phyloP scores from a whole-genome alignment of 2,797 vertebrate genomes.

The Coccyzus lansbergi region DNA sequence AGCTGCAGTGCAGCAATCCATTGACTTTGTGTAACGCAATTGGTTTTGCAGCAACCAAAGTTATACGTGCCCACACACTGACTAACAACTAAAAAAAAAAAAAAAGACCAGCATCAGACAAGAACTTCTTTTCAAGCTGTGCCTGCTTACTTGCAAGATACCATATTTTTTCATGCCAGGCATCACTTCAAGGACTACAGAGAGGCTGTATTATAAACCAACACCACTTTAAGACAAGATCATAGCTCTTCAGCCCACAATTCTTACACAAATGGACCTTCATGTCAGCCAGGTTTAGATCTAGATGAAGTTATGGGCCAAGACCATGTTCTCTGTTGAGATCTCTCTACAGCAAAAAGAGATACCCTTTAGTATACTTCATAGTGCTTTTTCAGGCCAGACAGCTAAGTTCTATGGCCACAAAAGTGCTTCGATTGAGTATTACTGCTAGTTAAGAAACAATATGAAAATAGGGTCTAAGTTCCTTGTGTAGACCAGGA shows the following conservation, averaged over 20 bases:
- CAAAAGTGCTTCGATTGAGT: background rate
- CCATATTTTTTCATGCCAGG: rapidly evolving
- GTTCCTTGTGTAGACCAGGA: background rate
- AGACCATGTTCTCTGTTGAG: background rate
- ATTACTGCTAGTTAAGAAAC: background rate
- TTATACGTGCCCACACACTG: background rate
- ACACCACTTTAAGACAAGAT: background rate
- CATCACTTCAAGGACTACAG: background rate
- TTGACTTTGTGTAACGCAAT: background rate
- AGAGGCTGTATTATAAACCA: background rate
- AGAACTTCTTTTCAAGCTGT: background rate
- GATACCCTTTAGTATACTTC: background rate
- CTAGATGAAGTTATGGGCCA: background rate
- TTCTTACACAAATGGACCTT: background rate
- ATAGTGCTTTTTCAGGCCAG: background rate
- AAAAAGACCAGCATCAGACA: background rate
- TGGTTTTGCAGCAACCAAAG: background rate
- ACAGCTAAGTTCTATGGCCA: background rate
- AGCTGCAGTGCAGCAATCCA: background rate
- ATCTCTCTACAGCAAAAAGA: background rate
- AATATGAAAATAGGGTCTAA: background rate
- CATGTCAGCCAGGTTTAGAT: background rate
- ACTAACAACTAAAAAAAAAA: background rate
- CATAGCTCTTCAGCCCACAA: background rate
- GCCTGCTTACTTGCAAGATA: background rate